phyloP scores from a whole-genome alignment of 2,888 invertebrate species.

The Ornithoptera alexandrae region DNA sequence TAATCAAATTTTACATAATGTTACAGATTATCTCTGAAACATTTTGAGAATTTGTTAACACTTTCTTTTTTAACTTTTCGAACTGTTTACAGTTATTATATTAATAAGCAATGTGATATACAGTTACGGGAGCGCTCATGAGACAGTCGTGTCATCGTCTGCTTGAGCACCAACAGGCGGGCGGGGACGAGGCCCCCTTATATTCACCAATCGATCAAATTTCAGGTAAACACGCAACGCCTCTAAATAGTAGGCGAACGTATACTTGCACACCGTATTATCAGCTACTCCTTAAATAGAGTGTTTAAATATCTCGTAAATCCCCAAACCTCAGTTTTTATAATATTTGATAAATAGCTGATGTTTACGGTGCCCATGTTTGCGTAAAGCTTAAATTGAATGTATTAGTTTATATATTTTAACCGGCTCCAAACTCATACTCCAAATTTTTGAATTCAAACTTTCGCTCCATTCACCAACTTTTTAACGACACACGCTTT shows the following conservation, averaged over 20 bases:
- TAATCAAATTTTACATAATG: not conserved
- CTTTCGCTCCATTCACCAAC: not conserved
- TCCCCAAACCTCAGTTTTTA: not conserved
- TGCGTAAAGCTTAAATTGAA: not conserved
- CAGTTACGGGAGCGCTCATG: constrained; percentile 78
- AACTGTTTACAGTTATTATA: not conserved
- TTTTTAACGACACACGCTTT: not conserved
- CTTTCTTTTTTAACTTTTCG: not conserved
- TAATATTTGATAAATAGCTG: not conserved
- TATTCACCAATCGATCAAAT: constrained; percentile 77
- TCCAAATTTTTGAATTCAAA: not conserved
- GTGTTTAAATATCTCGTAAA: not conserved
- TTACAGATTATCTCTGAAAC: not conserved
- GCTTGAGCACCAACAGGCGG: constrained; percentile 77
- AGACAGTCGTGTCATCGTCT: constrained; percentile 79
- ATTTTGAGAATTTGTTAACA: not conserved
- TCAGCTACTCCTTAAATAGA: not conserved
- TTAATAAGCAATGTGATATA: not conserved
- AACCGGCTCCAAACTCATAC: not conserved
- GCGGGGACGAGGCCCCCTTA: constrained; percentile 74
- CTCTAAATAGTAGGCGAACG: constrained; percentile 3
- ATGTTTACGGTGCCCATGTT: constrained; percentile 11
- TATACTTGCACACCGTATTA: constrained; percentile 13
- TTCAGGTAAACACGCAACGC: constrained; percentile 63
- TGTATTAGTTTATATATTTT: not conserved